Conservation (phyloP, 2,888 invertebrate species). For the Andrena praecox region DNA sequence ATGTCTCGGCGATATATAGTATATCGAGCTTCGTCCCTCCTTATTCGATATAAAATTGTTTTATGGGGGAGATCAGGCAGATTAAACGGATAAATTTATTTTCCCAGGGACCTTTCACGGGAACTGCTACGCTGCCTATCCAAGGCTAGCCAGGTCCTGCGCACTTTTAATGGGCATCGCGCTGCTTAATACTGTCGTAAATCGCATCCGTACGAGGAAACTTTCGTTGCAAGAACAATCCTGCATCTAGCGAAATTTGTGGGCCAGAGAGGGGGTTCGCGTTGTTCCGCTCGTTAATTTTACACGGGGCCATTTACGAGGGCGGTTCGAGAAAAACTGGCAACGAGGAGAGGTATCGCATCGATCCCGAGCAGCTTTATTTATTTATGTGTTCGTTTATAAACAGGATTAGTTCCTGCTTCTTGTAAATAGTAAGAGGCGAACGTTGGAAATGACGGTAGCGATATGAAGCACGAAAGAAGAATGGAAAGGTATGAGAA, state of each 20-base stretch:
- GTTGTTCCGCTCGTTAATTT: conserved; percentile 45
- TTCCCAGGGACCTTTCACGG: background rate
- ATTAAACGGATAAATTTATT: conserved; percentile 34
- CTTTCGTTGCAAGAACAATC: conserved; percentile 32
- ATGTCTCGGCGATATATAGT: background rate
- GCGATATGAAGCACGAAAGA: background rate
- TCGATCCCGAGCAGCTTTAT: background rate
- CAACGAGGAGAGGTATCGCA: background rate
- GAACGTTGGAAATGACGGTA: background rate
- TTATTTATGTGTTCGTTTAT: conserved; percentile 23
- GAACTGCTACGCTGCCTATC: background rate
- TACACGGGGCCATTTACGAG: conserved; percentile 11
- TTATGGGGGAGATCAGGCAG: conserved; percentile 7
- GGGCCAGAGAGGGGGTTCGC: conserved; percentile 5
- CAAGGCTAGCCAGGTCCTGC: background rate
- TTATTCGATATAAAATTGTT: conserved; percentile 18
- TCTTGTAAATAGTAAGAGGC: background rate
- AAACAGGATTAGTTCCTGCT: conserved; percentile 3
- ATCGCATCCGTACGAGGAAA: conserved; percentile 25
- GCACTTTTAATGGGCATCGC: conserved; percentile 24
- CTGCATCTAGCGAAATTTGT: conserved; percentile 40
- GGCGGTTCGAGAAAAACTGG: background rate
- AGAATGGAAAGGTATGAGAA: background rate
- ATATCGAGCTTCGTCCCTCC: background rate
- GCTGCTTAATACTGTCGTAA: conserved; percentile 35